Evolutionary conservation across 2,797 vertebrate genomes (phyloP).

Genomic region (Otus scops): DNA sequence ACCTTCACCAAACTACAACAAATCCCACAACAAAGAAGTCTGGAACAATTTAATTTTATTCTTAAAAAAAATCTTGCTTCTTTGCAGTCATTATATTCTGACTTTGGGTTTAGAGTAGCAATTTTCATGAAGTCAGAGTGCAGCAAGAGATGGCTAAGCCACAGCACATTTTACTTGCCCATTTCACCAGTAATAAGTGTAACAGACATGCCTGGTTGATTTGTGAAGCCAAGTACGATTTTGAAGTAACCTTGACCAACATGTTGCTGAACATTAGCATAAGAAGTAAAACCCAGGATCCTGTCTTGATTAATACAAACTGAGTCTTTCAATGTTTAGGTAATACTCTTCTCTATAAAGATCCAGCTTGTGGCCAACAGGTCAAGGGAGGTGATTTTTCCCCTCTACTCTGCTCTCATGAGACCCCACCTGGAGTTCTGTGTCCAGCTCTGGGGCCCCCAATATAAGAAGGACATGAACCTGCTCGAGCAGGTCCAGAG

Average conservation of each 20-base stretch:
- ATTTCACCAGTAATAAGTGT: background rate
- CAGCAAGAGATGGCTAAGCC: background rate
- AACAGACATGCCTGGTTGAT: background rate
- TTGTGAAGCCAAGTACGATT: background rate
- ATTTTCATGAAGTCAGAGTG: background rate
- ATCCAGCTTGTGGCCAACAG: background rate
- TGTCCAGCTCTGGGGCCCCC: too few relatives aligned
- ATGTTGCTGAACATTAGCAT: fast-evolving
- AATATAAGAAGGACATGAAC: too few relatives aligned
- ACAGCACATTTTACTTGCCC: background rate
- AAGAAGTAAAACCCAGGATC: background rate
- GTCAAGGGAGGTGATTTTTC: too few relatives aligned
- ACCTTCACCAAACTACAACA: background rate
- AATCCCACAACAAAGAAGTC: background rate
- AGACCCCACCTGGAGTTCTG: too few relatives aligned
- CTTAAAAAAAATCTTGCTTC: background rate
- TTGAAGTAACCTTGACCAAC: background rate
- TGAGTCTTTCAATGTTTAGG: background rate
- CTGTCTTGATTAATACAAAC: background rate
- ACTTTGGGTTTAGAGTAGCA: background rate
- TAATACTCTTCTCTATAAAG: background rate
- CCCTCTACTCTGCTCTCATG: too few relatives aligned
- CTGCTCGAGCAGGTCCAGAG: too few relatives aligned
- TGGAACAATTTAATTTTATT: background rate
- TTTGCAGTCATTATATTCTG: background rate